These are phyloP conservation scores for Notolepis coatsorum DNA, from an alignment of 2,797 vertebrate genomes.

Conservation along the genomic window DNA sequence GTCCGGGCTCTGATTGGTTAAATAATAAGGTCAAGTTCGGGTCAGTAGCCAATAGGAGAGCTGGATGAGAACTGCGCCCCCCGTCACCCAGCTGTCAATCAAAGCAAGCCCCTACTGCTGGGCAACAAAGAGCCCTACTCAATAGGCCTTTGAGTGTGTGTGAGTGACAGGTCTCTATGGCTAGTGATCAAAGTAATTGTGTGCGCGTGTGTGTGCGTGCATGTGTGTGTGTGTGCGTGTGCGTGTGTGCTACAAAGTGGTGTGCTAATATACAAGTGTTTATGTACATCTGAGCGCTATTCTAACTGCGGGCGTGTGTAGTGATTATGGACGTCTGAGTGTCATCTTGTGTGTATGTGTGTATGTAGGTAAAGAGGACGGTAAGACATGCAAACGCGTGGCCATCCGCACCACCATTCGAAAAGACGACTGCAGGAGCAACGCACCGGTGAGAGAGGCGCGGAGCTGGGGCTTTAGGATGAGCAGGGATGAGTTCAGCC, in stretches of 20 bases:
- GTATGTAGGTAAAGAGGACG: conserved; percentile 92
- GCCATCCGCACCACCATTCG: conserved; percentile 94
- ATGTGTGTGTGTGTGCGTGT: conserved; percentile 12
- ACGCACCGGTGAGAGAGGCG: conserved; percentile 88
- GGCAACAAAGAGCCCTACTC: conserved; percentile 70
- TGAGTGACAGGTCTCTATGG: conserved; percentile 46
- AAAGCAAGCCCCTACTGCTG: conserved; percentile 67
- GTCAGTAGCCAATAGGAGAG: conserved; percentile 47
- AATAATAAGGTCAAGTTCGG: conserved; percentile 46
- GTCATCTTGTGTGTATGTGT: conserved; percentile 38
- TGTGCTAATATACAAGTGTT: conserved; percentile 2
- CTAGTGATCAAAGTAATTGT: conserved; percentile 32
- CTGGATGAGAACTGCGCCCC: conserved; percentile 41
- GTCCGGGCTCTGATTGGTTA: conserved; percentile 41
- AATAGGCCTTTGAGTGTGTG: conserved; percentile 40
- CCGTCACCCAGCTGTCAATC: conserved; percentile 64
- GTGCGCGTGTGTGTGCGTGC: conserved; percentile 10
- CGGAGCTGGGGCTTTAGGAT: not conserved
- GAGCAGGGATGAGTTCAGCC: no score
- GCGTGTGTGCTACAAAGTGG: conserved; percentile 1
- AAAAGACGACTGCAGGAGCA: conserved; percentile 95
- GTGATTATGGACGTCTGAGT: conserved; percentile 4
- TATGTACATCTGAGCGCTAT: conserved; percentile 9
- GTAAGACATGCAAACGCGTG: conserved; percentile 94
- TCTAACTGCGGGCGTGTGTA: conserved; percentile 2